phyloP scores from a whole-genome alignment of 2,113 vertebrate genomes.

The mouse (Mus musculus) region GRCm39 chr2:127902001-127902500 shows the following conservation, averaged over 20 bases:
- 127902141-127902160: background rate
- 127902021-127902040: background rate
- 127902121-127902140: background rate
- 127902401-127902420: background rate
- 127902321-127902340: background rate
- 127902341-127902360: background rate
- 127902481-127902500: background rate
- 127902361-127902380: background rate
- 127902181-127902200: background rate
- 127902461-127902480: constrained; percentile 44
- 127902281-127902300: background rate
- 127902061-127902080: background rate
- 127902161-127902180: background rate
- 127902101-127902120: background rate
- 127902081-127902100: background rate
- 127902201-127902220: background rate
- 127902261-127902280: background rate
- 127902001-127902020: too few relatives aligned
- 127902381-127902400: accelerated
- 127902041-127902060: background rate
- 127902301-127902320: background rate
- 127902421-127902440: background rate
- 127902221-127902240: background rate
- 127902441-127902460: background rate
- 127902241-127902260: background rate